Evolutionary conservation across 92 coral and sea anemone species (phyloP).

Genomic region (Plumapathes pennacea): DNA sequence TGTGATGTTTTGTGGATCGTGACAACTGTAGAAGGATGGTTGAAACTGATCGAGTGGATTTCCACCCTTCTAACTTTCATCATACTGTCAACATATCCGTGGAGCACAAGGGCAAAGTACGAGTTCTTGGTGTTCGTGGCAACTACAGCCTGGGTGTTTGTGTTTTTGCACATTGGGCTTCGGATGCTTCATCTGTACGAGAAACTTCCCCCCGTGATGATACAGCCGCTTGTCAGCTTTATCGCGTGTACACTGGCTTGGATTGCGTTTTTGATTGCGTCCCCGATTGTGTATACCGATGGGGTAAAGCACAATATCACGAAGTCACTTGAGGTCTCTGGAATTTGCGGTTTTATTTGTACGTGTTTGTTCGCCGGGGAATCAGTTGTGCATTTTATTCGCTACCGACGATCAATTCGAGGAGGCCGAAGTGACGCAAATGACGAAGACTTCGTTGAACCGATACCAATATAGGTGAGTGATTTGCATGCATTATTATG

Average conservation of each 20-base stretch:
- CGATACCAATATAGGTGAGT: no score
- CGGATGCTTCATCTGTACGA: conserved; percentile 79
- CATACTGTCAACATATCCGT: conserved; percentile 50
- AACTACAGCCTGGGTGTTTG: conserved; percentile 77
- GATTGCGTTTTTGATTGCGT: conserved; percentile 60
- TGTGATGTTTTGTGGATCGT: conserved; percentile 75
- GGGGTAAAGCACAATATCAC: not conserved
- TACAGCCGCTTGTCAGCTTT: conserved; percentile 64
- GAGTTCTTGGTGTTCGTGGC: conserved; percentile 87
- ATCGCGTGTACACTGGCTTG: conserved; percentile 52
- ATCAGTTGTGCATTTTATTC: conserved; percentile 47
- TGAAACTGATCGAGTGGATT: conserved; percentile 63
- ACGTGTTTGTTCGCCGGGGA: conserved; percentile 67
- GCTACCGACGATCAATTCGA: conserved; percentile 66
- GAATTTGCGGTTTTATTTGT: conserved; percentile 74
- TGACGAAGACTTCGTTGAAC: no score
- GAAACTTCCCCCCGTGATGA: conserved; percentile 73
- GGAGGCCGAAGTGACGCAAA: no score
- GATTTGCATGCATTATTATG: no score
- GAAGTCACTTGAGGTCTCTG: conserved; percentile 49
- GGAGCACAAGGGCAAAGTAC: conserved; percentile 53
- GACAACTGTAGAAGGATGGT: conserved; percentile 77
- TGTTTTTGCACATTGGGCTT: conserved; percentile 74
- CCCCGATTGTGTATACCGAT: conserved; percentile 56
- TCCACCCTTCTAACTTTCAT: conserved; percentile 72